A percentile compares a stretch with the other conserved stretches of the same genome.
Evolutionary conservation across 2,113 vertebrate genomes (phyloP).

Genomic region (Sclerurus mexicanus): DNA sequence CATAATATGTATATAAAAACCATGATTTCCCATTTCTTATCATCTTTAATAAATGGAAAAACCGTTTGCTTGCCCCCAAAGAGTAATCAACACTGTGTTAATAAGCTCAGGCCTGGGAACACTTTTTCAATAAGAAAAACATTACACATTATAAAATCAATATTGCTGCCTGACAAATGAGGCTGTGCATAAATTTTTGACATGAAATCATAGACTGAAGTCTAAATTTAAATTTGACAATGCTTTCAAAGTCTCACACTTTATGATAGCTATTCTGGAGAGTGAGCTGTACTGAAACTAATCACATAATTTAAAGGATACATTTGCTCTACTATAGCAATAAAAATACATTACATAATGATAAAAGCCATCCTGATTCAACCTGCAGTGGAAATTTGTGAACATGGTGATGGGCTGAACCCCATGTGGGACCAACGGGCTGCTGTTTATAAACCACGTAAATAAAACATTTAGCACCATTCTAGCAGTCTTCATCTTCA

Average conservation of each 20-base stretch:
- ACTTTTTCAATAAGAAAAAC: conserved; percentile 65
- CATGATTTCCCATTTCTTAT: conserved; percentile 50
- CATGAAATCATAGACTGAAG: conserved; percentile 44
- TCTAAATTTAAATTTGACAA: conserved; percentile 65
- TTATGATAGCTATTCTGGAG: conserved; percentile 53
- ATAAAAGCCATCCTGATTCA: conserved; percentile 50
- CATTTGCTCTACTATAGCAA: conserved; percentile 28
- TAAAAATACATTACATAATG: conserved; percentile 49
- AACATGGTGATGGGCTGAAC: background rate
- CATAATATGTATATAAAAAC: conserved; percentile 14
- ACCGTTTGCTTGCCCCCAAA: conserved; percentile 42
- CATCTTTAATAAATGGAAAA: conserved; percentile 62
- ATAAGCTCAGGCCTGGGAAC: conserved; percentile 61
- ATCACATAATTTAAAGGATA: conserved; percentile 63
- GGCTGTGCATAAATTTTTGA: conserved; percentile 59
- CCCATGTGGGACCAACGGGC: background rate
- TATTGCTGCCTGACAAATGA: conserved; percentile 67
- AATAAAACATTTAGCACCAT: conserved; percentile 52
- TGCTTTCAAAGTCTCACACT: conserved; percentile 40
- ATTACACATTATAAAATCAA: conserved; percentile 71
- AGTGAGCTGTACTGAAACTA: conserved; percentile 46
- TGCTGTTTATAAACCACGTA: conserved; percentile 44
- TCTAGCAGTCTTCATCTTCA: background rate
- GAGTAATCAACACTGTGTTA: conserved; percentile 68
- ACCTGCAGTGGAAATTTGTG: conserved; percentile 33